Conservation (phyloP, 2,888 invertebrate species). For the Thyatira batis region DNA sequence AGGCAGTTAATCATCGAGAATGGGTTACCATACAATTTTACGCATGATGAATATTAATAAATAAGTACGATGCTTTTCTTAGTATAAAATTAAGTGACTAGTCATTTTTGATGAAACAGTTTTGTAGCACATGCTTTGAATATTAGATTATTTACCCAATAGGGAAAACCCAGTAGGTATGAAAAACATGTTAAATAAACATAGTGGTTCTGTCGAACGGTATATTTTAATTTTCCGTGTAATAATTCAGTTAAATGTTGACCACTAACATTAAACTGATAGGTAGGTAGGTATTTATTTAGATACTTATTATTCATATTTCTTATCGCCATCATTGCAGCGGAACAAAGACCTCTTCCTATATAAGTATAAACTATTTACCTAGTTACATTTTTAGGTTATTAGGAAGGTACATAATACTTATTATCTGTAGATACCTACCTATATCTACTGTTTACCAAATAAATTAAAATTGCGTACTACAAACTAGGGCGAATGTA, state of each 20-base stretch:
- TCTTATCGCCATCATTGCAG: not conserved
- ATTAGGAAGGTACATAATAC: not conserved
- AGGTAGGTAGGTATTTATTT: not conserved
- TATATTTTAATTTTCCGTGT: not conserved
- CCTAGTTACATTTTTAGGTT: no score
- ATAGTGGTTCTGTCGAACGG: not conserved
- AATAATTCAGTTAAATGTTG: not conserved
- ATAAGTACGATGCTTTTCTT: conserved; percentile 5
- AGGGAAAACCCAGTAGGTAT: not conserved
- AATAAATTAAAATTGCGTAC: no score
- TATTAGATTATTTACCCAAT: not conserved
- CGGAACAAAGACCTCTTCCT: not conserved
- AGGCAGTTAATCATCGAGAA: not conserved
- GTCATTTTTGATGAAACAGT: not conserved
- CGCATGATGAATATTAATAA: not conserved
- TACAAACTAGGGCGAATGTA: no score
- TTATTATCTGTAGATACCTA: not conserved
- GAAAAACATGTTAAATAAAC: not conserved
- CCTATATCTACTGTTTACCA: not conserved
- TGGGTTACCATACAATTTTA: not conserved
- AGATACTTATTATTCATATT: not conserved
- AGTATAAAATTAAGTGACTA: conserved; percentile 11
- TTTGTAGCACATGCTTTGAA: not conserved
- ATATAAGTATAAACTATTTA: not conserved
- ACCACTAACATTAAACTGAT: not conserved